phyloP scores from a whole-genome alignment of 2,888 invertebrate genomes.

The Gonocerus acuteangulatus region DNA sequence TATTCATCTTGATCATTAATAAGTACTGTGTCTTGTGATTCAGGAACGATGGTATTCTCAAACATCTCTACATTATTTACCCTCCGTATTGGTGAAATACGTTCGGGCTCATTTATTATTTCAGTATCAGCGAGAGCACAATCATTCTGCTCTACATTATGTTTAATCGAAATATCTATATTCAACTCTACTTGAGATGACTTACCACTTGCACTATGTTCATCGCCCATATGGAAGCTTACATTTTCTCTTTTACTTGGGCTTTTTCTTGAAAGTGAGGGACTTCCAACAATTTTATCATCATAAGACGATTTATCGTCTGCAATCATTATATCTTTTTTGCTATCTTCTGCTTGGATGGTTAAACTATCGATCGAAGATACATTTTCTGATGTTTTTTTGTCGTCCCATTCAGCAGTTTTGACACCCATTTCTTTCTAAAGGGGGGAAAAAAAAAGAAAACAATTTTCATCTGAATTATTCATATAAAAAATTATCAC shows the following conservation, averaged over 20 bases:
- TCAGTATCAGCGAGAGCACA: neutral
- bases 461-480: neutral
- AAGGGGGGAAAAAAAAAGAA: conserved; percentile 9
- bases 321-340: too few species aligned
- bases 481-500: too few species aligned
- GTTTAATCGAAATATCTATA: too few species aligned
- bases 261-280: too few species aligned
- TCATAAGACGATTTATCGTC: too few species aligned
- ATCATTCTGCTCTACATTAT: too few species aligned
- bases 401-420: conserved; percentile 34
- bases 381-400: neutral
- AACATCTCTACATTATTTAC: neutral
- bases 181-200: too few species aligned
- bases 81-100: neutral
- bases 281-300: too few species aligned
- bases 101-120: neutral
- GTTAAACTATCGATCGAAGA: conserved; percentile 15
- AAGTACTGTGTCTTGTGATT: neutral
- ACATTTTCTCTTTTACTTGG: too few species aligned
- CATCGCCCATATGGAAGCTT: too few species aligned
- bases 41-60: neutral
- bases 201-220: too few species aligned
- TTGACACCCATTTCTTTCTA: conserved; percentile 38
- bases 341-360: neutral
- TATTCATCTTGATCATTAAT: too few species aligned